phyloP scores from a whole-genome alignment of 1,140 invertebrate species.

The Scaptomyza hsui region DNA sequence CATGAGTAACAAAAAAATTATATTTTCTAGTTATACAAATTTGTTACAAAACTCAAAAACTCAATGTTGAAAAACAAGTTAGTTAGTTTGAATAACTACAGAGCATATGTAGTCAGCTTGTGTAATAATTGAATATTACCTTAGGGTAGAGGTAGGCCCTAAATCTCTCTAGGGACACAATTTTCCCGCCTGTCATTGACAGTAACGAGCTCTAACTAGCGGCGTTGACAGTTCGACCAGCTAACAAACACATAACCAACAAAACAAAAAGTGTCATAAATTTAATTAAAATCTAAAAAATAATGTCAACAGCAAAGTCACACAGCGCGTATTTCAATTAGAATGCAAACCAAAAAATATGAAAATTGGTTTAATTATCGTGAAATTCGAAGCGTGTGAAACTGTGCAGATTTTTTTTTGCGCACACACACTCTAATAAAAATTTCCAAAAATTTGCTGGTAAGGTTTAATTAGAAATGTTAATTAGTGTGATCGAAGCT shows the following conservation, averaged over 20 bases:
- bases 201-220: conserved; percentile 33
- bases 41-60: conserved; percentile 26
- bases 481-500: conserved; percentile 1
- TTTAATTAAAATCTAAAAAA: conserved; percentile 72
- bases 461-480: neutral
- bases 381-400: conserved; percentile 25
- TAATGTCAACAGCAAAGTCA: conserved; percentile 61
- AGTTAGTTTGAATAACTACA: conserved; percentile 44
- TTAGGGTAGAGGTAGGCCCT: neutral
- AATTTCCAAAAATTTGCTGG: neutral
- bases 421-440: neutral
- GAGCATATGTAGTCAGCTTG: conserved; percentile 11
- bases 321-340: conserved; percentile 64
- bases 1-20: conserved; percentile 44
- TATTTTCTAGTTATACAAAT: conserved; percentile 32
- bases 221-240: conserved; percentile 35
- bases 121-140: conserved; percentile 55
- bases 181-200: conserved; percentile 26
- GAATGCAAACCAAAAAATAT: conserved; percentile 29
- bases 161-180: conserved; percentile 18
- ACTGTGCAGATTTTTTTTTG: conserved; percentile 25
- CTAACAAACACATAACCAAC: conserved; percentile 33
- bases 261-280: conserved; percentile 54
- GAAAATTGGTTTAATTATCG: conserved; percentile 15
- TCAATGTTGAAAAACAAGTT: conserved; percentile 41